These are phyloP conservation scores for Vulpes lagopus DNA, from an alignment of 2,113 vertebrate genomes.

Conservation along the genomic window DNA sequence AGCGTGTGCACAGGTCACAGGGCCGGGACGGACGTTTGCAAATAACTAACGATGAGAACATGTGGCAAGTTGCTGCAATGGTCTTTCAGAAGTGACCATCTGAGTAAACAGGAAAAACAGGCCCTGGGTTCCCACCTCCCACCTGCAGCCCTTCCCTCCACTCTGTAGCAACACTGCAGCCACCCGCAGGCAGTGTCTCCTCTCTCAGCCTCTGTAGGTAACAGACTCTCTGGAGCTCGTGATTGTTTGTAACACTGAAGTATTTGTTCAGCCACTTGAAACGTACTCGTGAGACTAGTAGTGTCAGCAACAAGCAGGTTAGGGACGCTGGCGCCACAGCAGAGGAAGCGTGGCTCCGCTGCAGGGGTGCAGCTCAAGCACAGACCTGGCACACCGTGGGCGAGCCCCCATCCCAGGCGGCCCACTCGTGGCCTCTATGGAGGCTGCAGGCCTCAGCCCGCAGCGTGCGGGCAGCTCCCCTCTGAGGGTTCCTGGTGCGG, in stretches of 20 bases:
- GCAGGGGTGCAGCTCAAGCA: too few species aligned
- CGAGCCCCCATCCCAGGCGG: neutral
- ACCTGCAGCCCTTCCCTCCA: neutral
- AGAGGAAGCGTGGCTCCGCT: neutral
- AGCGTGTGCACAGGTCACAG: neutral
- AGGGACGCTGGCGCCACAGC: neutral
- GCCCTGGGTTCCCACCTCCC: neutral
- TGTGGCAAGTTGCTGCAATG: neutral
- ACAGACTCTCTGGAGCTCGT: neutral
- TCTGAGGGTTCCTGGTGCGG: rapidly evolving
- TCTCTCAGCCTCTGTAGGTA: neutral
- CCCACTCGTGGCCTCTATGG: neutral
- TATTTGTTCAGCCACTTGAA: neutral
- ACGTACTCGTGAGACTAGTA: neutral
- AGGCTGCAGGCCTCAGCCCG: neutral
- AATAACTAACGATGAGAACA: rapidly evolving
- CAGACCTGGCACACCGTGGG: neutral
- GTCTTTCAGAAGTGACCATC: neutral
- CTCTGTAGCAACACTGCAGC: rapidly evolving
- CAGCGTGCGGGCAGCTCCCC: neutral
- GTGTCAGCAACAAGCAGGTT: neutral
- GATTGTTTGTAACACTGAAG: neutral
- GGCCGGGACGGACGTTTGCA: neutral
- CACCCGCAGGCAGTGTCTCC: neutral
- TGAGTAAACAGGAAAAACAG: neutral